These are phyloP conservation scores for Rhea americana DNA, from an alignment of 2,113 vertebrate species.

Conservation along the genomic window DNA sequence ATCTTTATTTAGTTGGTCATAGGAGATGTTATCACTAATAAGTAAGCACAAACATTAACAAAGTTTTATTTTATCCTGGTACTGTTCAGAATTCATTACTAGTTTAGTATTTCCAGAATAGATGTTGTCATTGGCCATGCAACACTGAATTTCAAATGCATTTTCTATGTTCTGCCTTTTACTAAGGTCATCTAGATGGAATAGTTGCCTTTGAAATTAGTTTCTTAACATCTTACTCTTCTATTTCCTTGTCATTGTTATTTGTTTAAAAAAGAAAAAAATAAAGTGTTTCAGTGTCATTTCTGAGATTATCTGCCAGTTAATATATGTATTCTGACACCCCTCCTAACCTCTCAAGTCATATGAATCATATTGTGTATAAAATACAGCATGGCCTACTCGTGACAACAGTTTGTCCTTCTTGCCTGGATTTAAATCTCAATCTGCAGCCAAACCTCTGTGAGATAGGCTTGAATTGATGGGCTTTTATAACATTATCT, in stretches of 20 bases:
- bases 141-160: neutral
- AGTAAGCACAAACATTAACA: neutral
- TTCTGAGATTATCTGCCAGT: neutral
- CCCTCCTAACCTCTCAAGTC: conserved; percentile 13
- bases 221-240: neutral
- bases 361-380: neutral
- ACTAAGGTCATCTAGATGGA: neutral
- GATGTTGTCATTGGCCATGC: neutral
- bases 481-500: conserved; percentile 27
- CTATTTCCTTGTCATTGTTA: neutral
- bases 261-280: neutral
- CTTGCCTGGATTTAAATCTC: conserved; percentile 35
- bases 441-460: conserved; percentile 19
- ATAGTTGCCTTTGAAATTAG: neutral
- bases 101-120: neutral
- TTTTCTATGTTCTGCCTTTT: neutral
- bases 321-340: conserved; percentile 1
- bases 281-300: neutral
- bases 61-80: neutral
- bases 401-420: conserved; percentile 49
- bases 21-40: neutral
- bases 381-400: neutral
- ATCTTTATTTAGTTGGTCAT: neutral
- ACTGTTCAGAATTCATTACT: neutral
- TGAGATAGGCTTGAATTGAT: conserved; percentile 27